Base-by-base conservation (phyloP, 1,140 invertebrate genomes). In the Battus philenor region DNA sequence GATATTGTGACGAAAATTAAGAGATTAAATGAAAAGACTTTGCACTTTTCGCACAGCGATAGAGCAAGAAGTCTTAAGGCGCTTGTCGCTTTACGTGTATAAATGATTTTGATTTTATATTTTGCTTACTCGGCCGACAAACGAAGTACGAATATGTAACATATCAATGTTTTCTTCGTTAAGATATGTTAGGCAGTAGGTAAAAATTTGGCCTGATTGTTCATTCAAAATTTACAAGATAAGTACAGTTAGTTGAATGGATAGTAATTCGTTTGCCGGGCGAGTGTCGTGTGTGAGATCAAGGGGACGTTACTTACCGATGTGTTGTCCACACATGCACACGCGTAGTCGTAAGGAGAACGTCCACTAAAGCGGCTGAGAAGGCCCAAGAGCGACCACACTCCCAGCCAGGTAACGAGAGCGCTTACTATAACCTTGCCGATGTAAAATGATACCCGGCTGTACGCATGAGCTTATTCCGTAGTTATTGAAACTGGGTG, bases 301-400 rank as follows among this genome's bases (percentile, higher is more conserved):
- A 53, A 61, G 51, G 68, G 65, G 59, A 58, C 65, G 63, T 71
- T 76, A 84, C 68, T 84, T 71, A 84, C 68, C 64, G 63, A 80
- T 78, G 77, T 82, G 78, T 85, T 85, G 81, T 82, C 75, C 78
- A 81, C 81, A 82, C 78, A 82, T 82, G 78, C 81, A 81, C 81
- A 71, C 78, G 73, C 70, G 78, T 83, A 87, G 86, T 87, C 70
- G 83, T 87, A 75, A 79, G 86, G 77, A 86, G 84, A 86, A 87
- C 80, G 57, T 87, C 86, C 78, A 87, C 86, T 77, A 87, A 87
- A 85, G 76, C 81, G 75, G 79, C 86, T 71, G 86, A 87, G 70
- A 87, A 87, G 79, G 75, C 81, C 71, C 86, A 87, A 86, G 86
- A 87, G 62, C 80, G 86, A 75, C 86, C 86, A 51, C 84, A 87